A percentile compares a stretch with the other conserved stretches of the same genome.
phyloP scores from a whole-genome alignment of 1,140 invertebrate species.

The Scaptomyza pallida region DNA sequence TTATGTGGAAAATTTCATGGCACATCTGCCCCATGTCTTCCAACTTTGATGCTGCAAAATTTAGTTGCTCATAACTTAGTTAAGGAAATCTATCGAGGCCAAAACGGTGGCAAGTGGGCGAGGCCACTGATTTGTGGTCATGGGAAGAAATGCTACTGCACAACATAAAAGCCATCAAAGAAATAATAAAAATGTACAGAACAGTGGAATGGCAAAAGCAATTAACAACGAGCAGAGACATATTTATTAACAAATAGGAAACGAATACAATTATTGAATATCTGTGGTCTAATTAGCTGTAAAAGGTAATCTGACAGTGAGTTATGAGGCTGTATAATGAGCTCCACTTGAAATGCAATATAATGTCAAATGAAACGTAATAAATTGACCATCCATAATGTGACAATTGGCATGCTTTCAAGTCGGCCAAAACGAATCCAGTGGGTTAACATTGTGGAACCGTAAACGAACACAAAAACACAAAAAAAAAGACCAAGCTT shows the following conservation, averaged over 20 bases:
- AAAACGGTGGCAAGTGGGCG: slow-evolving; percentile 66
- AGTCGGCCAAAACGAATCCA: slow-evolving; percentile 61
- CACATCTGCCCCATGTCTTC: slow-evolving; percentile 59
- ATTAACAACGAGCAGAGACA: background rate
- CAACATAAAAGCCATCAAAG: slow-evolving; percentile 6
- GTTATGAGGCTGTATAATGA: slow-evolving; percentile 29
- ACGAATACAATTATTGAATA: slow-evolving; percentile 1
- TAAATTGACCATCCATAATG: slow-evolving; percentile 72
- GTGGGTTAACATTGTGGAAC: slow-evolving; percentile 47
- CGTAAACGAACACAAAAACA: no score
- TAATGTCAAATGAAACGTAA: slow-evolving; percentile 37
- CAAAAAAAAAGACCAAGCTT: slow-evolving; percentile 1
- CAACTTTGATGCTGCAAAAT: slow-evolving; percentile 32
- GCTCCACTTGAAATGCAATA: slow-evolving; percentile 12
- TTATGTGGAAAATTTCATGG: slow-evolving; percentile 72
- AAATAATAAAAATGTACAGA: background rate
- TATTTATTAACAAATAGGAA: background rate
- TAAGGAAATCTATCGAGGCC: slow-evolving; percentile 51
- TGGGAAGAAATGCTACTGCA: slow-evolving; percentile 28
- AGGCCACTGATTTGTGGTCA: slow-evolving; percentile 40
- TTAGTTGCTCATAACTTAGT: slow-evolving; percentile 60
- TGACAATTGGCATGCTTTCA: slow-evolving; percentile 72
- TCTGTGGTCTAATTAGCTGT: slow-evolving; percentile 14
- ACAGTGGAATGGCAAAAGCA: background rate
- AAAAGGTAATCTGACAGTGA: slow-evolving; percentile 37